phyloP scores from a whole-genome alignment of 2,888 invertebrate genomes.

The Anagyrus pseudococci region DNA sequence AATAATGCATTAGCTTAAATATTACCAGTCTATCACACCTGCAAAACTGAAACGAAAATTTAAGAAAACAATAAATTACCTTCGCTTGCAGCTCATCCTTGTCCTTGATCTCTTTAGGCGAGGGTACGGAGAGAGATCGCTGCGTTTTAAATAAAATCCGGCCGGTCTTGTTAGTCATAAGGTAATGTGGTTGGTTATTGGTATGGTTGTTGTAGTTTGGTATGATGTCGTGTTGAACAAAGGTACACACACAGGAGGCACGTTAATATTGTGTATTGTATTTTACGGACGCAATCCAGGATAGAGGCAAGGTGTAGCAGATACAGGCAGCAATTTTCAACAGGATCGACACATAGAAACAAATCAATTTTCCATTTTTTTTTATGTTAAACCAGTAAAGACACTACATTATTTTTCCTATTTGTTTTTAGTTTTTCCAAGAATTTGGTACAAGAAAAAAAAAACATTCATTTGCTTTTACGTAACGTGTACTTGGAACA shows the following conservation, averaged over 20 bases:
- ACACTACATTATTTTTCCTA: no score
- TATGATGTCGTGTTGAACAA: constrained; percentile 64
- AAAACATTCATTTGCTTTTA: no score
- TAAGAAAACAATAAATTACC: constrained; percentile 17
- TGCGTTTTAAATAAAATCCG: constrained; percentile 85
- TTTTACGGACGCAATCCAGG: constrained; percentile 44
- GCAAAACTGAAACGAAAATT: background rate
- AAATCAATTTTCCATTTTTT: constrained; percentile 33
- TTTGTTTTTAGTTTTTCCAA: no score
- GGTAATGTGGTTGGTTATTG: no score
- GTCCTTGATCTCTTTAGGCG: constrained; percentile 77
- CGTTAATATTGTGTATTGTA: constrained; percentile 44
- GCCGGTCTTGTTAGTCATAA: constrained; percentile 58
- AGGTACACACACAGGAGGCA: constrained; percentile 47
- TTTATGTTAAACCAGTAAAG: no score
- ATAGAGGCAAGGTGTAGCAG: constrained; percentile 45
- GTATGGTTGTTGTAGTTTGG: constrained; percentile 7
- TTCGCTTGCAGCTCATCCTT: constrained; percentile 59
- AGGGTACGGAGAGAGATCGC: constrained; percentile 91
- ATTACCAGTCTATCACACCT: no score
- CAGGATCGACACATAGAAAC: constrained; percentile 43
- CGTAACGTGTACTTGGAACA: no score
- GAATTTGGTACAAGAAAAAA: no score
- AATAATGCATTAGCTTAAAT: no score
- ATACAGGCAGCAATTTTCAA: constrained; percentile 44